Conservation (phyloP, 2,888 invertebrate genomes). For the Zaprionus obscuricornis region DNA sequence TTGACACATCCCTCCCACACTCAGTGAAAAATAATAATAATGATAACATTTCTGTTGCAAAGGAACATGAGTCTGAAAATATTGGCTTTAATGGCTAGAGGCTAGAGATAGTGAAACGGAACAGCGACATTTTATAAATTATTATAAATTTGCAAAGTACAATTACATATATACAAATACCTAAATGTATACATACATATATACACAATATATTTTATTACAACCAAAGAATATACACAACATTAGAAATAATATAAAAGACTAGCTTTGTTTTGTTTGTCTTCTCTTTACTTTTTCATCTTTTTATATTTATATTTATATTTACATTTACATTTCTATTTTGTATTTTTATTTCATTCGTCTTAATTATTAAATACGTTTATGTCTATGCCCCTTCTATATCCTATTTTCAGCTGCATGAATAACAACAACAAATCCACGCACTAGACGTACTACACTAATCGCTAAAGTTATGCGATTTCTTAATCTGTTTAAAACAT, state of each 20-base stretch:
- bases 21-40: constrained; percentile 5
- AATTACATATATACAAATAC: too few species aligned
- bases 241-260: not conserved
- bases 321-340: too few species aligned
- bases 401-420: constrained; percentile 83
- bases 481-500: constrained; percentile 81
- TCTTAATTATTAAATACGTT: constrained; percentile 43
- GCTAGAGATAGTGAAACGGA: constrained; percentile 9
- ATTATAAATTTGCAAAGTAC: constrained; percentile 28
- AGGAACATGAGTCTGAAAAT: constrained; percentile 21
- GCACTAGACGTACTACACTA: constrained; percentile 81
- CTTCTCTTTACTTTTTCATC: constrained; percentile 16
- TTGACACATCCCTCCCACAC: constrained; percentile 8
- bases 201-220: too few species aligned
- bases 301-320: constrained; percentile 27
- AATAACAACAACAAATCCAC: constrained; percentile 82
- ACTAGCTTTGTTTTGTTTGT: not conserved
- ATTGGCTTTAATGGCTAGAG: constrained; percentile 40
- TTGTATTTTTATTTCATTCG: not conserved
- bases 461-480: constrained; percentile 80
- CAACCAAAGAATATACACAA: too few species aligned
- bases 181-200: too few species aligned
- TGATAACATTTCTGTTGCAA: constrained; percentile 13
- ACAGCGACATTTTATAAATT: constrained; percentile 43
- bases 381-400: constrained; percentile 56